Base-by-base conservation (phyloP, 2,797 vertebrate species). In the Anolis apletophallus region DNA sequence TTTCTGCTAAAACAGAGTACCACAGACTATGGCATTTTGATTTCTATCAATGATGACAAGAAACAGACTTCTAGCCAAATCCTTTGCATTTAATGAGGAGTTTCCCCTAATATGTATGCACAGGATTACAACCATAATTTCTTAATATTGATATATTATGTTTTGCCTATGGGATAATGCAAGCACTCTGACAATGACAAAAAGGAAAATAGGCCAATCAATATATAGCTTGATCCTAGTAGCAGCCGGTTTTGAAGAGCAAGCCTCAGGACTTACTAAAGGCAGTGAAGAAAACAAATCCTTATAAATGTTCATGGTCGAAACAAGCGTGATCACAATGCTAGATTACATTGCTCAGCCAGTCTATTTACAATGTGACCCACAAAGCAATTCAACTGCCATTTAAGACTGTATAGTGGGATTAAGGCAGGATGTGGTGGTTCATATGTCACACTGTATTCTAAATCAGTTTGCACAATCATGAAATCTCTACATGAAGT, bases 211-310 rank as follows among this genome's bases (percentile, higher is more conserved):
- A 85, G 76, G 76, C 69, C 76, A 85, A 83, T 90, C 91, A 93
- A 89, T 77, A 88, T 91, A 87, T 83, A 85, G 88, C 84, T 87
- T 59, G 84, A 92, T 73, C 29, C 57, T 36, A 85, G 26, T 84
- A 87, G 67, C 69, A 92, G 68, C 71, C 90, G 40, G 84, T 91
- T 89, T 83, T 82, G 90, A 74, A 85, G 82, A n/a, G 52, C 40
- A 19, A 57, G 50, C 16, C 21, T 84, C 64, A 36, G 29, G 29
- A 73, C 50, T 81, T 69, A 74, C 17, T 64, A 80, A 80, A 67
- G 23, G 40, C 29, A 32, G 23, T 64, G 36, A 79, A 74, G 11
- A 67, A 16, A 50, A 81, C n/a, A 55, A 87, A 16, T 40, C n/a
- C 40, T 36, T 81, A 7, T 46, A 78, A 78, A 78, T 50, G 19